Evolutionary conservation across 2,888 invertebrate genomes (phyloP), one percentile per base, ranked within the genome.

Genomic region (Dicycla oo): DNA sequence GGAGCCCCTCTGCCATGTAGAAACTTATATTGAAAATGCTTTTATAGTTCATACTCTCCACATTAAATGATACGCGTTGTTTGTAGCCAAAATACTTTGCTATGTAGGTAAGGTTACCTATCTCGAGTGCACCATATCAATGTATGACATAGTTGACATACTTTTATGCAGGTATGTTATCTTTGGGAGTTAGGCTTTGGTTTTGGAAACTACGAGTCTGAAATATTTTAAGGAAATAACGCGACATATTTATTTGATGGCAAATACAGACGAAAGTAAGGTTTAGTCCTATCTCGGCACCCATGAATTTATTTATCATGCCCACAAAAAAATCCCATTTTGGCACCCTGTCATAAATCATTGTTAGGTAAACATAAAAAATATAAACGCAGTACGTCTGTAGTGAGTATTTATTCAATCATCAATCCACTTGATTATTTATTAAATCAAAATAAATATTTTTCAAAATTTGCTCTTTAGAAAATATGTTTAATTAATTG

Each of bases 131-230:
- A 51, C 18, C 11, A 30, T 30, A n/a, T 49, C n/a, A 34, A 23
- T 51, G 40, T 30, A 69, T 51, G n/a, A n/a, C 38, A 6, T 40
- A n/a, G 30, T 65, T 68, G 40, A 38, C 26, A n/a, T 11, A 30
- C n/a, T 43, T 43, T 43, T 30, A 51, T 49, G n/a, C 26, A 63
- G 67, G 63, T 67, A 38, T 20, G 15, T 11, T 53, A 23, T 18
- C 38, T 38, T 10, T 4, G 6, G 20, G n/a, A 65, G 30, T 18
- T 43, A n/a, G 15, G 15, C 40, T 30, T n/a, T 65, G 10, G 20
- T 26, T n/a, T n/a, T n/a, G 15, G 1, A 26, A 64, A 64, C 20
- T 64, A 13, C 53, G 7, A 40, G 15, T 10, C 10, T 11, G 30
- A 13, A 30, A 30, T 20, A 4, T 61, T 13, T 43, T 11, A n/a